These are phyloP conservation scores for Terrapene triunguis DNA, from an alignment of 2,113 vertebrate genomes.

Conservation along the genomic window DNA sequence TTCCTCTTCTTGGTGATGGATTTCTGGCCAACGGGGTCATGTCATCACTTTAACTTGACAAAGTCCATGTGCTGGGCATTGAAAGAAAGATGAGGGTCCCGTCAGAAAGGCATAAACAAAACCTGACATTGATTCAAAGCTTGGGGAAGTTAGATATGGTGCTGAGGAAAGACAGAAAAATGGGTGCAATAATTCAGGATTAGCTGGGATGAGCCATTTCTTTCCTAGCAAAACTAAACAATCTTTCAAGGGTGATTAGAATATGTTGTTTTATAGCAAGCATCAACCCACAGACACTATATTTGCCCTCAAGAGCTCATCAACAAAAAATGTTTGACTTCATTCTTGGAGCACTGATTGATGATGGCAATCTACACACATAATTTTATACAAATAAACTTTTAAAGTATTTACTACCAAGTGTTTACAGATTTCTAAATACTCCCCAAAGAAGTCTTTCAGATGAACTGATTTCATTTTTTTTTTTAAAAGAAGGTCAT, in stretches of 20 bases:
- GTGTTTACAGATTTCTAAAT: conserved; percentile 8
- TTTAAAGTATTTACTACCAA: background rate
- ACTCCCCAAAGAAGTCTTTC: background rate
- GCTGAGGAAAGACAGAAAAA: conserved; percentile 72
- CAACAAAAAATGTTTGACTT: conserved; percentile 54
- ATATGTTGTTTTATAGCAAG: conserved; percentile 70
- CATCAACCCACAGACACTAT: background rate
- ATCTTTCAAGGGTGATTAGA: conserved; percentile 67
- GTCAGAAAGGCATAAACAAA: conserved; percentile 76
- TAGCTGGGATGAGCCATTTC: conserved; percentile 66
- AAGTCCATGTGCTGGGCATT: conserved; percentile 68
- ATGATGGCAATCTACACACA: conserved; percentile 35
- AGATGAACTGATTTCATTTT: background rate
- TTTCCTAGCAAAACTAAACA: conserved; percentile 69
- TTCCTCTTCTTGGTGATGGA: conserved; percentile 59
- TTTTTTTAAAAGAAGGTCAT: background rate
- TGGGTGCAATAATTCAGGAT: conserved; percentile 70
- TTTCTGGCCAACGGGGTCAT: conserved; percentile 64
- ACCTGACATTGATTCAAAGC: conserved; percentile 50
- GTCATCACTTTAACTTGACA: conserved; percentile 71
- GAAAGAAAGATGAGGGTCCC: conserved; percentile 69
- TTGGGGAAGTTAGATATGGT: conserved; percentile 51
- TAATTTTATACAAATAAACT: conserved; percentile 60
- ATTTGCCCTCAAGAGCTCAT: conserved; percentile 42
- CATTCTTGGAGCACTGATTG: conserved; percentile 46